These are phyloP conservation scores for Bombus soroeensis DNA, from an alignment of 1,140 invertebrate genomes.

Conservation along the genomic window DNA sequence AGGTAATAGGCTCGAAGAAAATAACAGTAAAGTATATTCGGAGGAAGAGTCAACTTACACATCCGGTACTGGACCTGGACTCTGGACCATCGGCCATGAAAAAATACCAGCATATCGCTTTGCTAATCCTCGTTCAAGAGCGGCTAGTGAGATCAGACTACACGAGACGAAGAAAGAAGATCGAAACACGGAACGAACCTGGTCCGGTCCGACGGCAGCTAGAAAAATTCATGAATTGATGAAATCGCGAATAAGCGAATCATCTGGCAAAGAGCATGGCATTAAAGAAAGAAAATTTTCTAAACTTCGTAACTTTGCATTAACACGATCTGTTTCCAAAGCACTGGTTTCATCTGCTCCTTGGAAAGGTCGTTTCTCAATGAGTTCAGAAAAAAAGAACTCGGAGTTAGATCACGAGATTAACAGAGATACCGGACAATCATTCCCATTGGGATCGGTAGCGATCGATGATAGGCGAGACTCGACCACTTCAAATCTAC, in stretches of 20 bases:
- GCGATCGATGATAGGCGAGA: not conserved
- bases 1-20: conserved; percentile 84
- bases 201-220: conserved; percentile 86
- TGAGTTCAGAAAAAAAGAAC: conserved; percentile 25
- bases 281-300: conserved; percentile 71
- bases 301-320: conserved; percentile 72
- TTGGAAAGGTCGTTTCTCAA: conserved; percentile 75
- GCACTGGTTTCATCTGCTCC: conserved; percentile 24
- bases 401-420: conserved; percentile 61
- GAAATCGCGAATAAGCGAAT: conserved; percentile 74
- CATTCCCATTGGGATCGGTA: not conserved
- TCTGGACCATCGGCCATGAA: conserved; percentile 83
- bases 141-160: conserved; percentile 80
- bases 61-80: not conserved
- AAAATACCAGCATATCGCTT: conserved; percentile 73
- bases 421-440: not conserved
- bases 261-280: conserved; percentile 28
- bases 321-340: conserved; percentile 73
- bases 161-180: conserved; percentile 80
- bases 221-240: conserved; percentile 84
- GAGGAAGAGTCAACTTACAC: conserved; percentile 83
- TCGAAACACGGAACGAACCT: conserved; percentile 85
- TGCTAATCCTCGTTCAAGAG: conserved; percentile 81
- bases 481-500: conserved; percentile 22
- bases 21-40: conserved; percentile 87